Base-by-base conservation (phyloP, 2,113 vertebrate species). In the Salvelinus fontinalis region DNA sequence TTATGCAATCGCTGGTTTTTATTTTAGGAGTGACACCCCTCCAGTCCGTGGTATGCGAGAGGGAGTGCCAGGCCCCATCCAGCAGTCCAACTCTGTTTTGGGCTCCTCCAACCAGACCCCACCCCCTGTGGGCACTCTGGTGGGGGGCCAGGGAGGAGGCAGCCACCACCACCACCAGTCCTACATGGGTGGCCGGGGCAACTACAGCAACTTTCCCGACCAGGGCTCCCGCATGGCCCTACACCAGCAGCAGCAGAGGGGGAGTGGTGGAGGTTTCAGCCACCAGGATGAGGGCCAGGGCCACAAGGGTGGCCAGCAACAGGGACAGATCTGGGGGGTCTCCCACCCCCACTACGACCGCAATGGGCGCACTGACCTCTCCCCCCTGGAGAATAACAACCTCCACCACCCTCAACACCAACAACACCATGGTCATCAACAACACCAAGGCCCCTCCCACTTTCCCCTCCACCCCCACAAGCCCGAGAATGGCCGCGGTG, bases 11-110 rank as follows among this genome's bases (percentile, higher is more conserved):
- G 5, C 26, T 2, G 13, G 1, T 29, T 67, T 67, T 22, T 12
- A 4, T 13, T 64, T 72, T 79, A 97, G 96, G 90, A 96, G 95
- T 1, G 95, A 96, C 82, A 96, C 95, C 5, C 96, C 95, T 80
- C 95, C 96, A 5, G 92, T 93, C 16, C 95, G 95, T 54, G 51
- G 51, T 72, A 81, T 90, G 76, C 84, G 93, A 75, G 94, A 95
- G 0, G 87, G 82, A 31, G 90, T 85, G 12, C 65, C 92, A 51
- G 89, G 91, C 67, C 79, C 92, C 44, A 89, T 94, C 51, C 93
- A 93, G 82, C 91, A 93, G 67, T 85, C 91, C n/a, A 86, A 70
- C 75, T 77, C 91, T 59, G 85, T 75, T 51, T 87, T 91, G n/a
- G 91, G 90, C 20, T 84, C 93, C 49, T 90, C 91, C 57, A 93